Percentiles rank a stretch among this genome's conserved stretches.
phyloP scores from a whole-genome alignment of 2,113 vertebrate species.

The Erpornis zantholeuca region DNA sequence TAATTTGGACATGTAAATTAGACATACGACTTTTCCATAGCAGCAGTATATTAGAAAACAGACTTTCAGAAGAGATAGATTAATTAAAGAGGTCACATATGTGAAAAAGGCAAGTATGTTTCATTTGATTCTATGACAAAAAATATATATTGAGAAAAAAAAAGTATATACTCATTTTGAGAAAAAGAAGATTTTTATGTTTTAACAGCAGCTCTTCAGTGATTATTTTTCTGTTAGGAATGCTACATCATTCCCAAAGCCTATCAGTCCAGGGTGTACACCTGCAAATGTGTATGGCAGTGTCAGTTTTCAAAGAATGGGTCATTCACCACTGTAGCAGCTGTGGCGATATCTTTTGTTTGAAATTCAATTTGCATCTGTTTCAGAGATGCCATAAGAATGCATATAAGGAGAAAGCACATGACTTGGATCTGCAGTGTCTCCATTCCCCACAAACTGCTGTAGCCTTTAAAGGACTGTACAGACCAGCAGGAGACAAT shows the following conservation, averaged over 20 bases:
- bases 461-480: neutral
- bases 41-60: conserved; percentile 51
- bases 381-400: conserved; percentile 29
- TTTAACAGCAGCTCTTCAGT: neutral
- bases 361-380: conserved; percentile 53
- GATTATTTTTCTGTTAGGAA: neutral
- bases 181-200: neutral
- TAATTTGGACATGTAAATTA: conserved; percentile 86
- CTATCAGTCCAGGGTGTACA: neutral
- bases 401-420: neutral
- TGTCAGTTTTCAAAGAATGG: neutral
- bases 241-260: neutral
- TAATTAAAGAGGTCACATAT: conserved; percentile 60
- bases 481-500: neutral
- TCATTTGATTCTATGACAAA: conserved; percentile 8
- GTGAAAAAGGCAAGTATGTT: conserved; percentile 47
- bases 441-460: neutral
- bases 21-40: conserved; percentile 66
- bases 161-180: neutral
- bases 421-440: neutral
- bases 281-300: neutral
- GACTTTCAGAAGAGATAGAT: conserved; percentile 49
- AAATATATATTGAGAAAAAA: neutral
- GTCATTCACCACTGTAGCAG: neutral
- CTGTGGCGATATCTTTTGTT: conserved; percentile 1